phyloP scores from a whole-genome alignment of 2,113 vertebrate species.

The Pimephales promelas region DNA sequence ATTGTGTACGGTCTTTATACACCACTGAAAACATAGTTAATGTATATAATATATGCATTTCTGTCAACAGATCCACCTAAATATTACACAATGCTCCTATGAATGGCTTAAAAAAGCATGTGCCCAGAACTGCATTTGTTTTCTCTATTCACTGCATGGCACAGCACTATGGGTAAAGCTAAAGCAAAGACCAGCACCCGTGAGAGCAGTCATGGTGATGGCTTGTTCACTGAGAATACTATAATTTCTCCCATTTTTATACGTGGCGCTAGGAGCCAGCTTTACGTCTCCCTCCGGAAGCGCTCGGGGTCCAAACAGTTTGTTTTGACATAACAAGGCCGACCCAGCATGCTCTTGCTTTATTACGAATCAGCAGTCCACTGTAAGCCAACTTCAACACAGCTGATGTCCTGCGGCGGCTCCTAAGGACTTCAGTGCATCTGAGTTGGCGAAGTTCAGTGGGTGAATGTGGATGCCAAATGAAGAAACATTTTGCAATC shows the following conservation, averaged over 20 bases:
- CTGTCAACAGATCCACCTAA: no score
- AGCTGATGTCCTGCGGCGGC: conserved; percentile 8
- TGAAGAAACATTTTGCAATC: neutral
- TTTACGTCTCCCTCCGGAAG: neutral
- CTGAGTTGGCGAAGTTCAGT: neutral
- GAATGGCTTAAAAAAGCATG: neutral
- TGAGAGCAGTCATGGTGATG: neutral
- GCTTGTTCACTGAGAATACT: neutral
- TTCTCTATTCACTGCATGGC: neutral
- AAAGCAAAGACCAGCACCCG: neutral
- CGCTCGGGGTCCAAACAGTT: conserved; percentile 2
- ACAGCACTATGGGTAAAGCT: neutral
- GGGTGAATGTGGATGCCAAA: neutral
- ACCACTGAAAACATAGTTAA: no score
- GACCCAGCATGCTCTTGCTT: conserved; percentile 2
- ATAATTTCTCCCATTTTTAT: neutral
- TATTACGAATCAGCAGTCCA: neutral
- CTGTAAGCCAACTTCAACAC: neutral
- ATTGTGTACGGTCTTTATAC: no score
- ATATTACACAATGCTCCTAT: no score
- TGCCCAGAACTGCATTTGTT: neutral
- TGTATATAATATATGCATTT: no score
- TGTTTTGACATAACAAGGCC: conserved; percentile 29
- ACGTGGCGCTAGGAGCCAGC: neutral
- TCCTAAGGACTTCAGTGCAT: conserved; percentile 10